Base-by-base conservation (phyloP, 2,113 vertebrate species). In the Neodontobutis hainanensis region DNA sequence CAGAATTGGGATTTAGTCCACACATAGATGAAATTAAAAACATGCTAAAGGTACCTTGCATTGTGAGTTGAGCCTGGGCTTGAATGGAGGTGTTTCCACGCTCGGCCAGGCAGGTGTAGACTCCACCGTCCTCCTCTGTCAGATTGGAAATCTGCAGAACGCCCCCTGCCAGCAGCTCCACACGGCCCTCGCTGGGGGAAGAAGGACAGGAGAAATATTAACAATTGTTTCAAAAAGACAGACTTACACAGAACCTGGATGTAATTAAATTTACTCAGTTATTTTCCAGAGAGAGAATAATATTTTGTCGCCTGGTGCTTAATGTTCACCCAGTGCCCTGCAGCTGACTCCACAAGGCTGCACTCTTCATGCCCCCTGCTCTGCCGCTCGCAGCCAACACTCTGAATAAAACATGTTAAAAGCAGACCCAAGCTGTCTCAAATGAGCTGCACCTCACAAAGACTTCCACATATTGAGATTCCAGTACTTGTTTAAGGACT, bases 21-120 rank as follows among this genome's bases (percentile, higher is more conserved):
- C n/a, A n/a, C n/a, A n/a, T n/a, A n/a, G n/a, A n/a, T n/a, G n/a
- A n/a, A n/a, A n/a, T n/a, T n/a, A n/a, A n/a, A n/a, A 43, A 47
- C 14, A 42, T n/a, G 32, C 27, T 11, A 32, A 15, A 3, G 2
- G 5, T 93, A 99, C 97, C 97, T 94, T 96, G 95, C 8, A 99
- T 75, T 0, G 80, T 62, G 68, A 99, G 94, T 32, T 96, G 94
- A n/a, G 95, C 94, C 57, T 94, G 94, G 10, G 94, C 93, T 73
- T 94, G 92, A 10, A 94, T 73, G 0, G 95, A 95, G 53, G 93
- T 85, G 3, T 99, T 99, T 14, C 83, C 85, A 0, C 90, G 95
- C 19, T 95, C 93, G 0, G 90, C 96, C 58, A 94, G 53, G 83
- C 97, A 99, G 74, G 89, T 92, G 58, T 98, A 99, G 8, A 89